phyloP scores from a whole-genome alignment of 2,113 vertebrate species.

The Collichthys lucidus region DNA sequence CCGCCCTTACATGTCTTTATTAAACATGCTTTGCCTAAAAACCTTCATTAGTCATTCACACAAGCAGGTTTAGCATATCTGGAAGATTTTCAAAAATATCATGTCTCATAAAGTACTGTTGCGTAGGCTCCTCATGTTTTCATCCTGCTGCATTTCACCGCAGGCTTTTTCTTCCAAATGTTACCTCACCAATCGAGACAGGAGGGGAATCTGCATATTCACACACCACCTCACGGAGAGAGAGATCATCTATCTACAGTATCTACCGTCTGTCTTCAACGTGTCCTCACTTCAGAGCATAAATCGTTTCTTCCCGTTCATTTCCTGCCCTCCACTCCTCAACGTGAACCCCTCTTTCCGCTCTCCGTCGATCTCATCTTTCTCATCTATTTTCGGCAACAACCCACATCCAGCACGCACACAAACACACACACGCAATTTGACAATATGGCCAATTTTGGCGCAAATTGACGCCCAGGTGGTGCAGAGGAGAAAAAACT shows the following conservation, averaged over 20 bases:
- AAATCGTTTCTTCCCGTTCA: not conserved
- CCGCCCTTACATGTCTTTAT: not conserved
- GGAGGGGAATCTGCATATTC: not conserved
- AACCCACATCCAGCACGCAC: constrained; percentile 6
- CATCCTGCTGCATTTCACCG: not conserved
- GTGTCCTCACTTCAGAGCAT: constrained; percentile 4
- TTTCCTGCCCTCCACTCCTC: not conserved
- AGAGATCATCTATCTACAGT: not conserved
- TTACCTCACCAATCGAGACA: not conserved
- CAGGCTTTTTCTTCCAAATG: not conserved
- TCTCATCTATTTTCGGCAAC: constrained; percentile 31
- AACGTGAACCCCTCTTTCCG: not conserved
- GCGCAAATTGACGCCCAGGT: constrained; percentile 41
- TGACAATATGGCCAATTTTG: constrained; percentile 48
- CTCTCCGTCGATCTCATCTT: not conserved
- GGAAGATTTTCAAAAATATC: not conserved
- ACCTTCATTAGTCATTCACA: not conserved
- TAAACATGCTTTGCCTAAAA: not conserved
- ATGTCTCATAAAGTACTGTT: not conserved
- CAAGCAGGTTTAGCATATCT: not conserved
- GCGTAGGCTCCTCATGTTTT: not conserved
- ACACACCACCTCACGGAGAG: not conserved
- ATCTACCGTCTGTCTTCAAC: not conserved
- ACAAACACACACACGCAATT: not conserved
- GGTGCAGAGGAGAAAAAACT: constrained; percentile 41